Evolutionary conservation across 2,113 vertebrate genomes (phyloP).

Genomic region (Actenoides hombroni): DNA sequence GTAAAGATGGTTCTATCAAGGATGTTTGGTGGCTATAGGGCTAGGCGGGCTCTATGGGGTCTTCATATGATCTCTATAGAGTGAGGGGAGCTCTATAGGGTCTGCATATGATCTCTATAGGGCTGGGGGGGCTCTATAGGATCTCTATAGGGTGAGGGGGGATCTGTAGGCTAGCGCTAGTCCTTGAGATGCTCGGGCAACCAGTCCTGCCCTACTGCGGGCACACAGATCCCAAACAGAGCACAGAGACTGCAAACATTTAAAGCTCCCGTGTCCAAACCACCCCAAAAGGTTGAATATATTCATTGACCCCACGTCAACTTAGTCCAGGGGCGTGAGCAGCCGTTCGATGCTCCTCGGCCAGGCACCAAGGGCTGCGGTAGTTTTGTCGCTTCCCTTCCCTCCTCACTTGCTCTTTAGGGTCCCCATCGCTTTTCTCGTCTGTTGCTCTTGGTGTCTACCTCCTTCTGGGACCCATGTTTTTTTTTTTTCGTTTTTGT

Average conservation of each 20-base stretch:
- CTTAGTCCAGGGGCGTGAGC: background rate
- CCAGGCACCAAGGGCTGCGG: background rate
- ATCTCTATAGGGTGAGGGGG: too few relatives aligned
- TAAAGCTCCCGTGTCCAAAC: background rate
- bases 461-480: background rate
- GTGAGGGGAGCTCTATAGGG: too few relatives aligned
- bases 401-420: conserved; percentile 25
- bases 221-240: background rate
- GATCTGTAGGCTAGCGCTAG: background rate
- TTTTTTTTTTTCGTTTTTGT: too few relatives aligned
- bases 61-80: too few relatives aligned
- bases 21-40: too few relatives aligned
- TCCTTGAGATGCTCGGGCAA: background rate
- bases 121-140: too few relatives aligned
- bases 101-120: too few relatives aligned
- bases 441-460: background rate
- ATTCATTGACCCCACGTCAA: fast-evolving
- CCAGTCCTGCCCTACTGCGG: background rate
- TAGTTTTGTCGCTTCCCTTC: conserved; percentile 26
- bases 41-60: too few relatives aligned
- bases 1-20: too few relatives aligned
- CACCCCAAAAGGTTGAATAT: background rate
- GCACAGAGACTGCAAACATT: background rate
- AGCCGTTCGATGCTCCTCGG: background rate
- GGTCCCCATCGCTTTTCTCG: background rate